Percentiles rank a stretch among this genome's conserved stretches.
phyloP scores from a whole-genome alignment of 2,113 vertebrate species.

The Suricata suricatta region DNA sequence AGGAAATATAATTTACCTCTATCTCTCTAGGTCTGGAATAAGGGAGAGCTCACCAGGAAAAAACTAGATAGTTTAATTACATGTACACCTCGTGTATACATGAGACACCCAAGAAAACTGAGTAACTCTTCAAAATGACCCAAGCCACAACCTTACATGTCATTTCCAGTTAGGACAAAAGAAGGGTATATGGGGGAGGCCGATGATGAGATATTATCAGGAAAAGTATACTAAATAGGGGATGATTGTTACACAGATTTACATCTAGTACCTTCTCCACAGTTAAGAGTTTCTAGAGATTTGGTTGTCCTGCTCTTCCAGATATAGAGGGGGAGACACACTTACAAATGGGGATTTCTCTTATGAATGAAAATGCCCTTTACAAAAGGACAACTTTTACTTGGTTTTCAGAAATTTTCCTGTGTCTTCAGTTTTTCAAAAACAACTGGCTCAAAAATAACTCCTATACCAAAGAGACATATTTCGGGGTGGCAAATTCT shows the following conservation, averaged over 20 bases:
- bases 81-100: not conserved
- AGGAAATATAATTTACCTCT: not conserved
- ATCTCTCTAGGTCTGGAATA: not conserved
- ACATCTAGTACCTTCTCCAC: not conserved
- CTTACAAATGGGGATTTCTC: not conserved
- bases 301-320: no score
- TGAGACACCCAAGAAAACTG: not conserved
- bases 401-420: not conserved
- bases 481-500: not conserved
- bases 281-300: not conserved
- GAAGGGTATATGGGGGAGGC: not conserved
- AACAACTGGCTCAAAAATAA: not conserved
- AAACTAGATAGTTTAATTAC: not conserved
- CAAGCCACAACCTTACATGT: not conserved
- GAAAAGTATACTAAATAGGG: not conserved
- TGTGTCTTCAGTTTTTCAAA: not conserved
- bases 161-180: not conserved
- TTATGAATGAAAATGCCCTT: not conserved
- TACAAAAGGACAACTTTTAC: not conserved
- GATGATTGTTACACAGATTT: not conserved
- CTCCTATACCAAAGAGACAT: not conserved
- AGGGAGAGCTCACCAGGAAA: not conserved
- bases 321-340: not conserved
- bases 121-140: not conserved
- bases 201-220: not conserved